Percentiles rank a stretch among this genome's conserved stretches.
These are phyloP conservation scores for Ictidomys tridecemlineatus DNA, from an alignment of 2,113 vertebrate species.

Conservation along the genomic window DNA sequence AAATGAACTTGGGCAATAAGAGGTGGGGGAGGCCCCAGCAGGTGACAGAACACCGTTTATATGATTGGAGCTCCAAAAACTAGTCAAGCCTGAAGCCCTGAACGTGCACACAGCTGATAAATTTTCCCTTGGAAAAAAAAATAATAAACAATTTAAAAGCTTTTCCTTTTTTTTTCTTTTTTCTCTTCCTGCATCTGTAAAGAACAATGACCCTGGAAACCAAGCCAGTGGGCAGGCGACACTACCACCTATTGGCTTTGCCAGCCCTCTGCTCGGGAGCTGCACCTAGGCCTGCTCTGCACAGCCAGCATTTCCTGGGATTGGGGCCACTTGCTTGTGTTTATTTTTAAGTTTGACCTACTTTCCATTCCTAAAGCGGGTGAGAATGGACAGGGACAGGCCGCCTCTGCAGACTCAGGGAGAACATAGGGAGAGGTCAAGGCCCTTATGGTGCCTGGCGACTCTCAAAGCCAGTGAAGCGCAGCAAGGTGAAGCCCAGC, in stretches of 20 bases:
- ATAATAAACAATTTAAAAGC: background rate
- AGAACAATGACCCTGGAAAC: background rate
- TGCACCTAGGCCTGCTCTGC: too few species aligned
- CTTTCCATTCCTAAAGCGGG: background rate
- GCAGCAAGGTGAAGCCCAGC: background rate
- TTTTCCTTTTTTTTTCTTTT: background rate
- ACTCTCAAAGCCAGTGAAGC: fast-evolving
- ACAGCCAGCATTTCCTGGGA: background rate
- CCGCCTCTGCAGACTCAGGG: fast-evolving
- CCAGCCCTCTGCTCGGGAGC: too few species aligned
- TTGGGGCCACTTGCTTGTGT: background rate
- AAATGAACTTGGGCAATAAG: background rate
- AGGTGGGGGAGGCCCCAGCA: background rate
- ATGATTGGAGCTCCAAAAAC: background rate
- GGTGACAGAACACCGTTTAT: background rate
- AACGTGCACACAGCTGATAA: background rate
- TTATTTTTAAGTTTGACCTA: conserved; percentile 51
- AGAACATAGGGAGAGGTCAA: background rate
- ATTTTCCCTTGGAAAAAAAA: background rate
- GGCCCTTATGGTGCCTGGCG: too few species aligned
- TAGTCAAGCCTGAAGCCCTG: background rate
- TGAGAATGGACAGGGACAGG: background rate
- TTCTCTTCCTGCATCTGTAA: background rate
- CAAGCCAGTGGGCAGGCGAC: background rate
- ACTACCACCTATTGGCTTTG: fast-evolving